phyloP scores from a whole-genome alignment of 2,797 vertebrate species.

The Sebastes vulpes region DNA sequence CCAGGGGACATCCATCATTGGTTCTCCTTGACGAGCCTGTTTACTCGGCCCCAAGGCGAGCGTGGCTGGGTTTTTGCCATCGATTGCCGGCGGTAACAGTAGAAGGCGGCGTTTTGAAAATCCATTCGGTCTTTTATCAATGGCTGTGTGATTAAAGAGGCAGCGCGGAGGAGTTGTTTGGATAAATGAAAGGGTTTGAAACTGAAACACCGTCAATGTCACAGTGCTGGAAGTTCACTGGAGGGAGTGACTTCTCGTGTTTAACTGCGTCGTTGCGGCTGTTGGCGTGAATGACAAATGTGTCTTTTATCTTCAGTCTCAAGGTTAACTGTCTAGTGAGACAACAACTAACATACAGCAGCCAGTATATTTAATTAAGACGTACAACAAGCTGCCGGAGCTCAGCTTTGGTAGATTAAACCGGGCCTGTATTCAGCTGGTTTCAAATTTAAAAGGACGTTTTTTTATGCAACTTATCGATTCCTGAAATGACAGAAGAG shows the following conservation, averaged over 20 bases:
- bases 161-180: not conserved
- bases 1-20: constrained; percentile 64
- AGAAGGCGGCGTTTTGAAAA: constrained; percentile 28
- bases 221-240: constrained; percentile 5
- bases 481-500: not conserved
- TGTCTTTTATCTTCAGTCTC: constrained; percentile 33
- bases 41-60: constrained; percentile 30
- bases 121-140: constrained; percentile 22
- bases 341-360: not conserved
- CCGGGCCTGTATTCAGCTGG: not conserved
- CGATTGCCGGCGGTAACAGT: constrained; percentile 37
- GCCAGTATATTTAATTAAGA: not conserved
- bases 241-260: constrained; percentile 8
- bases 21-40: constrained; percentile 58
- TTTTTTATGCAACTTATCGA: not conserved
- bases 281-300: constrained; percentile 28
- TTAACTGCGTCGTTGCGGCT: not conserved
- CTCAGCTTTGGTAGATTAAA: not conserved
- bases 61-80: constrained; percentile 36
- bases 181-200: constrained; percentile 21
- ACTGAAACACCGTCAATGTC: constrained; percentile 37
- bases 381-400: not conserved
- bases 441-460: not conserved
- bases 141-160: constrained; percentile 31
- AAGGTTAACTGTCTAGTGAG: constrained; percentile 40